Evolutionary conservation across 2,888 invertebrate species (phyloP), one percentile per base, ranked within the genome.

Genomic region (Lasioglossum leucozonium): DNA sequence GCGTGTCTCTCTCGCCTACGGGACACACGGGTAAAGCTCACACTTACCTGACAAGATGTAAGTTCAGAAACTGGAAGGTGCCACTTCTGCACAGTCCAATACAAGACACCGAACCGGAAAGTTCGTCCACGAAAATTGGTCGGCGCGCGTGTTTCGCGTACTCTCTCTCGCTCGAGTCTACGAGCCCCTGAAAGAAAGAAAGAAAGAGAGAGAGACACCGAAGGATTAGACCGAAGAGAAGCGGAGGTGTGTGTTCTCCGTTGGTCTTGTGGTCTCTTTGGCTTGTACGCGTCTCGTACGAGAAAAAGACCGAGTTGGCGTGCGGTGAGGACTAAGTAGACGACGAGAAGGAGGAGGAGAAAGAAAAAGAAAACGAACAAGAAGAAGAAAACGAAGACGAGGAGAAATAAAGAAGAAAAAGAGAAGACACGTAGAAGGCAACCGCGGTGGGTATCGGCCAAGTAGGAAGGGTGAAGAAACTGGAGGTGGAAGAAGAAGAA

Each of bases 41-140:
- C 94, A 94, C 94, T 94, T 93, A 94, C 93, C 94, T 93, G 94
- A 95, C 95, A 94, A 94, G 94, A 94, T 94, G 95, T 94, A 94
- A 94, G 94, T 94, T 94, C 94, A 92, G 92, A 93, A 94, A 95
- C 93, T 95, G 94, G 95, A 94, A 94, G 94, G 94, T 93, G 94
- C 92, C 93, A 94, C 93, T 93, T 93, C 93, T 93, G 93, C 94
- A 94, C 95, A 95, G 95, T 95, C 94, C 95, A 93, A 94, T 92
- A 93, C 94, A 93, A 94, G 95, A 94, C 94, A 93, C 93, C 95
- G 95, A 93, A 93, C 94, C 94, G 94, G 94, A 93, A 93, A 94
- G 95, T 94, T 94, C 93, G 92, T 90, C 89, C 77, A 69, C 89
- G 88, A 90, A 91, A 91, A 91, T 91, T 91, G 84, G 87, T 81